These are phyloP conservation scores for Heliopora coerulea DNA, from an alignment of 92 coral and sea anemone species.

Conservation along the genomic window DNA sequence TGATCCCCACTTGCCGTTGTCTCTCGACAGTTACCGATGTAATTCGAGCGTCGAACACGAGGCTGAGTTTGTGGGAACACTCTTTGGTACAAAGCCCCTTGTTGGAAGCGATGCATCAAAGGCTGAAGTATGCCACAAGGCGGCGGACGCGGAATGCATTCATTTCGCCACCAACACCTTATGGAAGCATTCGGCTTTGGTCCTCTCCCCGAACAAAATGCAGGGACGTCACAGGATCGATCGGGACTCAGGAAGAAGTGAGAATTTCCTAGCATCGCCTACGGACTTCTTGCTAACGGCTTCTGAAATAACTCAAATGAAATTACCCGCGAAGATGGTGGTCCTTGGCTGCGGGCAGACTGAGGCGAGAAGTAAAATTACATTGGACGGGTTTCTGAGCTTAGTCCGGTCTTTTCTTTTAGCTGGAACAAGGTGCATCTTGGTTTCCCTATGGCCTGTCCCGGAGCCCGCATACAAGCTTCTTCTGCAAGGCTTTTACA, in stretches of 20 bases:
- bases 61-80: slow-evolving; percentile 90
- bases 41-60: slow-evolving; percentile 93
- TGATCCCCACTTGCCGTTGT: slow-evolving; percentile 86
- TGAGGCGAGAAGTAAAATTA: slow-evolving; percentile 78
- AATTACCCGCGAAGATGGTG: slow-evolving; percentile 78
- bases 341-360: slow-evolving; percentile 92
- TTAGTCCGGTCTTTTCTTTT: slow-evolving; percentile 87
- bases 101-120: slow-evolving; percentile 79
- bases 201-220: slow-evolving; percentile 71
- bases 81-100: slow-evolving; percentile 86
- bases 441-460: slow-evolving; percentile 95
- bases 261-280: slow-evolving; percentile 76
- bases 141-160: slow-evolving; percentile 79
- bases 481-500: slow-evolving; percentile 88
- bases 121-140: slow-evolving; percentile 63
- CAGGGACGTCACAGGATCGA: slow-evolving; percentile 51
- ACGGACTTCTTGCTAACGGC: slow-evolving; percentile 95
- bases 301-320: slow-evolving; percentile 78
- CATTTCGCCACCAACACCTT: slow-evolving; percentile 98
- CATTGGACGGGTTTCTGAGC: slow-evolving; percentile 93
- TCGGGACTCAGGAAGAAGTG: slow-evolving; percentile 72
- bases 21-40: slow-evolving; percentile 91
- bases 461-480: slow-evolving; percentile 97
- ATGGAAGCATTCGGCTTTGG: slow-evolving; percentile 94
- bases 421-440: slow-evolving; percentile 86